Evolutionary conservation across 2,113 vertebrate species (phyloP).

Genomic region (Zosterops pallidus): DNA sequence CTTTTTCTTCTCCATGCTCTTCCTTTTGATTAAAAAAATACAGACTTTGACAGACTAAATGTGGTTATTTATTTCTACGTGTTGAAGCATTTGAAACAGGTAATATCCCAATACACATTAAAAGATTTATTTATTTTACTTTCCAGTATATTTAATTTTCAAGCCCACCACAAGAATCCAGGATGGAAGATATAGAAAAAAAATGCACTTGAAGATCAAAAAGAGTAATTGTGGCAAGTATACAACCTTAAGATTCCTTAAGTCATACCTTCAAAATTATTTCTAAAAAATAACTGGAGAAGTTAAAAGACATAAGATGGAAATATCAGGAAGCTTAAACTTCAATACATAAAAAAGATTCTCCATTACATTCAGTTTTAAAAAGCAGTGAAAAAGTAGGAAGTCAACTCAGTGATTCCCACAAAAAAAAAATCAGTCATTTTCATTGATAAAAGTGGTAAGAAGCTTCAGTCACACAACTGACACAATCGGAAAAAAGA

Average conservation of each 20-base stretch:
- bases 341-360: neutral
- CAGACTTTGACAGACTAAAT: neutral
- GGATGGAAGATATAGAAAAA: neutral
- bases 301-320: neutral
- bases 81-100: neutral
- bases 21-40: neutral
- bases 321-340: neutral
- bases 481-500: neutral
- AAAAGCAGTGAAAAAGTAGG: neutral
- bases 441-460: neutral
- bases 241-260: neutral
- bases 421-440: neutral
- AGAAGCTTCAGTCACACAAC: neutral
- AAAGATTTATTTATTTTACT: neutral
- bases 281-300: neutral
- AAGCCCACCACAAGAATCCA: neutral
- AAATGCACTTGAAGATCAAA: neutral
- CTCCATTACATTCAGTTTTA: neutral
- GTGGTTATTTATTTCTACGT: neutral
- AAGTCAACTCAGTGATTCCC: neutral
- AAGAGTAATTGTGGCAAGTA: neutral
- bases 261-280: neutral
- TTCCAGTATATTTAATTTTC: neutral
- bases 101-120: neutral
- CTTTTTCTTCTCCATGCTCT: rapidly evolving